A percentile compares a stretch with the other conserved stretches of the same genome.
These are phyloP conservation scores for Proales similis DNA, from an alignment of 1,140 invertebrate genomes.

Conservation along the genomic window DNA sequence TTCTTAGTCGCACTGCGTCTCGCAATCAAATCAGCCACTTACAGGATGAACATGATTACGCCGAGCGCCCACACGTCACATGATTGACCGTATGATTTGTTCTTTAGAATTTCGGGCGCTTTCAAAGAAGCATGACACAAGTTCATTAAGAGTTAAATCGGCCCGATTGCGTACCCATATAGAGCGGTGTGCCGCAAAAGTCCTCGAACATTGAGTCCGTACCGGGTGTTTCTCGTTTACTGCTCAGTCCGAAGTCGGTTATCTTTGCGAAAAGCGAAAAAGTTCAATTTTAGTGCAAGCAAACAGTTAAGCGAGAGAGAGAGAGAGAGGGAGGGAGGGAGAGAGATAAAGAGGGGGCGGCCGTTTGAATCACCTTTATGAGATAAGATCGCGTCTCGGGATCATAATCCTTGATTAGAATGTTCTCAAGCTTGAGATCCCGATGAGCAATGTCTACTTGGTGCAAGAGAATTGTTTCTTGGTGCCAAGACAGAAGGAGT, in stretches of 20 bases:
- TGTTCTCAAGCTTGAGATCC: conserved; percentile 60
- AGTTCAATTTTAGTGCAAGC: too few species aligned
- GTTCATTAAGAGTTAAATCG: neutral
- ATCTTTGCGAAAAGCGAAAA: too few species aligned
- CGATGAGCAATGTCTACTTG: conserved; percentile 59
- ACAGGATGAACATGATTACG: conserved; percentile 57
- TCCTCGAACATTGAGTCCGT: conserved; percentile 57
- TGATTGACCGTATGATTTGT: conserved; percentile 57
- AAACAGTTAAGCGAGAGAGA: too few species aligned
- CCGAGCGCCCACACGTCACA: conserved; percentile 61
- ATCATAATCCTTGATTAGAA: conserved; percentile 54
- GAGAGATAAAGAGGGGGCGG: neutral
- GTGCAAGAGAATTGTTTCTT: conserved; percentile 38
- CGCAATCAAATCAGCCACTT: conserved; percentile 42
- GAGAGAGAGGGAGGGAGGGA: neutral
- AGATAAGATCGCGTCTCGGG: conserved; percentile 52
- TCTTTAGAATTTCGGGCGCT: conserved; percentile 59
- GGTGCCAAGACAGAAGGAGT: neutral
- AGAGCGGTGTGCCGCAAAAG: conserved; percentile 58
- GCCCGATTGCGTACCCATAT: conserved; percentile 53
- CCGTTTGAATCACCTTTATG: conserved; percentile 46
- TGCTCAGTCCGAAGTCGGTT: conserved; percentile 59
- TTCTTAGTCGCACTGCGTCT: neutral
- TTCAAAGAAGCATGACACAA: conserved; percentile 40
- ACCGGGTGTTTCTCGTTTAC: conserved; percentile 55